These are phyloP conservation scores for Hippocampus barbouri DNA, from an alignment of 2,113 vertebrate genomes.

Conservation along the genomic window DNA sequence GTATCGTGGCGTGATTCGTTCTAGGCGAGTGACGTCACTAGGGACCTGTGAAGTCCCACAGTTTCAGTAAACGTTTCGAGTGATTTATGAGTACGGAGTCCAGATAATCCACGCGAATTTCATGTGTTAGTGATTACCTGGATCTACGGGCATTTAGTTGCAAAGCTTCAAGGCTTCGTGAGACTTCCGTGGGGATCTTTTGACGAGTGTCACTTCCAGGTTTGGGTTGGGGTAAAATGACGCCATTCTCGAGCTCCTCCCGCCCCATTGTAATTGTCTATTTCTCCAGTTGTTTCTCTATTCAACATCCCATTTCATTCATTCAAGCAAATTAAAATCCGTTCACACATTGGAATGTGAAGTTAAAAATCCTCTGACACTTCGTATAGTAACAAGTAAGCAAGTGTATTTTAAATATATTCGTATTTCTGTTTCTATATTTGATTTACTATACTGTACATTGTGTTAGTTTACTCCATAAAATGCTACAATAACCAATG, in stretches of 20 bases:
- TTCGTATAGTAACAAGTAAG: too few species aligned
- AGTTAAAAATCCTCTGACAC: too few species aligned
- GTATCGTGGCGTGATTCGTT: not conserved
- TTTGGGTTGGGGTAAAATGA: constrained; percentile 39
- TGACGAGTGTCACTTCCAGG: constrained; percentile 36
- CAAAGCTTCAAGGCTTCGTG: not conserved
- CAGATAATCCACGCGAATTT: not conserved
- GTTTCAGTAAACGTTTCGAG: not conserved
- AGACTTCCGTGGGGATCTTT: not conserved
- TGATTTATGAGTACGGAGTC: not conserved
- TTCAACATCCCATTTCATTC: not conserved
- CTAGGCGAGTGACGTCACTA: not conserved
- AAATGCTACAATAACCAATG: not conserved
- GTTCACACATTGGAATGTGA: too few species aligned
- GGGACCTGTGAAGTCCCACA: not conserved
- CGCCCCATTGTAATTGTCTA: not conserved
- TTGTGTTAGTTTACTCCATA: too few species aligned
- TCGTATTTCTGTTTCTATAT: not conserved
- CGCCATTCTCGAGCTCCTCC: constrained; percentile 26
- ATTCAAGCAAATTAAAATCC: too few species aligned
- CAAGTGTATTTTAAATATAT: too few species aligned
- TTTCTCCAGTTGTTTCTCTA: not conserved
- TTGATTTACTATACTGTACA: not conserved
- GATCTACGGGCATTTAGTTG: not conserved
- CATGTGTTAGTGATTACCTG: not conserved